Evolutionary conservation across 2,113 vertebrate species (phyloP), one percentile per base, ranked within the genome.

Genomic region (Silurus meridionalis): DNA sequence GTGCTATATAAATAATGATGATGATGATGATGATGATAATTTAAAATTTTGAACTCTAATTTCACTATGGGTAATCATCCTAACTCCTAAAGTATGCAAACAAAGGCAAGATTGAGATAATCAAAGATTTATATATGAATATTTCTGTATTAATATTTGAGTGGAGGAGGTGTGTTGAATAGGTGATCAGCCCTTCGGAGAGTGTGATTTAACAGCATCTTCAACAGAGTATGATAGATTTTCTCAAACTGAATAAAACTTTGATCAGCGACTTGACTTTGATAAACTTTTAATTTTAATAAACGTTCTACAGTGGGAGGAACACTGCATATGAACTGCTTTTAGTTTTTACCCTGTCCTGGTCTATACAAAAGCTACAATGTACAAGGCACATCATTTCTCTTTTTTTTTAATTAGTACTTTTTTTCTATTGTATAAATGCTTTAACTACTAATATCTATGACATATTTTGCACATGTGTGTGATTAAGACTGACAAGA

Each of bases 141-240:
- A 92, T 93, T 91, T 92, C 55, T 82, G 85, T 89, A 94, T 94
- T 92, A 94, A 95, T 94, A 95, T 95, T 94, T 94, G 91, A 94
- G 92, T 85, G 91, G 87, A 89, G 90, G 91, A 93, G 90, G 91
- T 94, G 92, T 94, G 91, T 93, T 95, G 93, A 93, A 95, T 94
- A 93, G 91, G 92, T 91, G 91, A 94, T 91, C 91, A 90, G 87
- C 67, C 91, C 91, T 89, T 88, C 89, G 91, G 89, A 92, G 89
- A 84, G 89, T 90, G 93, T 93, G 90, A 92, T 93, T 91, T 90
- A 92, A 91, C 91, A 90, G 91, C 89, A 86, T 85, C 89, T 88
- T 72, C 85, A 89, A 64, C 86, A 91, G 46, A n/a, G 74, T 78
- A 28, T 67, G 84, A 83, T 91, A 88, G 92, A 91, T 89, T 90